A percentile compares a stretch with the other conserved stretches of the same genome.
phyloP scores from a whole-genome alignment of 2,113 vertebrate species.

The Serilophus lunatus region DNA sequence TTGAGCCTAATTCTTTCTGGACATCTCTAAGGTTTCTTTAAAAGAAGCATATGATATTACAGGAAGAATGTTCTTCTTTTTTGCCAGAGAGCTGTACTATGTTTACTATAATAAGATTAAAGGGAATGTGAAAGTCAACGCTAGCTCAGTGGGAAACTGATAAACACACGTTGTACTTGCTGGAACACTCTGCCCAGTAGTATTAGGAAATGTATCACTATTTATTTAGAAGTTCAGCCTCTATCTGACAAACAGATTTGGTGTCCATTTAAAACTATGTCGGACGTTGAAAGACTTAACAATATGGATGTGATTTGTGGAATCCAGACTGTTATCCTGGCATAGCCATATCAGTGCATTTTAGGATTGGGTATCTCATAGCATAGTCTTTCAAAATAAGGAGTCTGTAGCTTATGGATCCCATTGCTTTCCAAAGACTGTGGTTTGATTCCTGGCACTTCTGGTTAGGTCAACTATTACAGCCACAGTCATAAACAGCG shows the following conservation, averaged over 20 bases:
- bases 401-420: neutral
- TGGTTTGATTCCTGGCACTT: conserved; percentile 47
- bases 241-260: conserved; percentile 13
- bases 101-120: conserved; percentile 63
- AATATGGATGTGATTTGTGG: neutral
- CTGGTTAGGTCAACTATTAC: conserved; percentile 15
- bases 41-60: conserved; percentile 59
- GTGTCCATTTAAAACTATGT: neutral
- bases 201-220: conserved; percentile 22
- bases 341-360: neutral
- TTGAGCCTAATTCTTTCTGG: conserved; percentile 47
- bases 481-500: conserved; percentile 44
- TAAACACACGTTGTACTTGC: neutral
- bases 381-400: neutral
- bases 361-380: neutral
- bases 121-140: neutral
- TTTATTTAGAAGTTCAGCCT: conserved; percentile 35
- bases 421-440: conserved; percentile 1
- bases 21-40: conserved; percentile 51
- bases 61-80: conserved; percentile 52
- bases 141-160: conserved; percentile 39
- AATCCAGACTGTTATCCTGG: neutral
- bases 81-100: conserved; percentile 60
- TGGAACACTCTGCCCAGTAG: neutral
- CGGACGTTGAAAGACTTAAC: neutral